Conservation (phyloP, 2,888 invertebrate genomes). For the Acanthosepion lycidas region DNA sequence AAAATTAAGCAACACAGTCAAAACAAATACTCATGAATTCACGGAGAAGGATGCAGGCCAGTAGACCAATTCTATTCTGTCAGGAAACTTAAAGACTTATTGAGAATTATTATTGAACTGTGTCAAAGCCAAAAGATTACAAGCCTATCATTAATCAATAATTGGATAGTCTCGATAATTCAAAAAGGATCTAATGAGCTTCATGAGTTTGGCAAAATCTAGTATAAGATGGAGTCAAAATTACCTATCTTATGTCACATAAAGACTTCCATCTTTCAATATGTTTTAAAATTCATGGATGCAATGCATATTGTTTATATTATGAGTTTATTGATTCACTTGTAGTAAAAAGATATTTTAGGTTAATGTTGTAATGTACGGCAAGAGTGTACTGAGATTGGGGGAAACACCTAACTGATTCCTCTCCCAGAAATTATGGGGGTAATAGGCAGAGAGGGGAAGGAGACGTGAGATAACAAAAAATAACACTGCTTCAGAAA, state of each 20-base stretch:
- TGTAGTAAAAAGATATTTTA: too few species aligned
- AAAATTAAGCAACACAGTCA: background rate
- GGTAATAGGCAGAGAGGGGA: too few species aligned
- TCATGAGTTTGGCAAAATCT: background rate
- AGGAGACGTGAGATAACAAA: too few species aligned
- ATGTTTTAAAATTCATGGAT: background rate
- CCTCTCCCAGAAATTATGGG: too few species aligned
- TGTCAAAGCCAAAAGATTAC: background rate
- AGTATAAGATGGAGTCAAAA: background rate
- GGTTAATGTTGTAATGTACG: too few species aligned
- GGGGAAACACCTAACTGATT: too few species aligned
- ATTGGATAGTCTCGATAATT: background rate
- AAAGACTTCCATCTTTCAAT: background rate
- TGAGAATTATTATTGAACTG: slow-evolving; percentile 4
- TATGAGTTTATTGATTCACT: too few species aligned
- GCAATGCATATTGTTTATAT: too few species aligned
- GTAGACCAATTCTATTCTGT: background rate
- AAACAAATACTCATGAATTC: background rate
- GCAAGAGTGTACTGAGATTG: too few species aligned
- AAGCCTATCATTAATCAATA: slow-evolving; percentile 2
- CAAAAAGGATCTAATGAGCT: background rate
- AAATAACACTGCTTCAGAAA: too few species aligned
- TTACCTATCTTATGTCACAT: background rate
- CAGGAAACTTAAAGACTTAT: background rate
- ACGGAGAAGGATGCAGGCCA: background rate